Evolutionary conservation across 1,140 invertebrate species (phyloP), one percentile per base, ranked within the genome.

Genomic region (Lethrus apterus): DNA sequence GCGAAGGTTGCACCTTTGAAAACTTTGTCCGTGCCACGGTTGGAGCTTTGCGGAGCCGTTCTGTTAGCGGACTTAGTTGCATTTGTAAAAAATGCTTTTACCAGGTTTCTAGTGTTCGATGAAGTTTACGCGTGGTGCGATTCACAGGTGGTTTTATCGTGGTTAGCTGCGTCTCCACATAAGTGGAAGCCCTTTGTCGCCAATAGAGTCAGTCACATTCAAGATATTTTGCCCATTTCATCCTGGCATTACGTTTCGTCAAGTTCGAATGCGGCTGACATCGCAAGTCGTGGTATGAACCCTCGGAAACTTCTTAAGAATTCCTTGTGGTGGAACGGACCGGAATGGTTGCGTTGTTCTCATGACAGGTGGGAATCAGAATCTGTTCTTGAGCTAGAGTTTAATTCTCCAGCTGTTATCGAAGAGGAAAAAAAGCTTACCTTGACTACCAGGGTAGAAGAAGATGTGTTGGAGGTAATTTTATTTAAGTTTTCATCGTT

Each of bases 1-100:
- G 50, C 60, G 29, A 53, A 62, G 41, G 66, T 72, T 2, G 59
- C 69, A 20, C 69, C 70, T 24, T 29, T 68, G 0, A 70, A 70
- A 15, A 10, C n/a, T n/a, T 8, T 40, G 17, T 19, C 36, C 11
- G 7, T 40, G n/a, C 36, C 36, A 19, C 18, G 36, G 14, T 14
- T 40, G 14, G 36, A 40, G 21, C 14, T 42, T n/a, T 42, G 20
- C 11, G 20, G 18, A 24, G 38, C 23, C 7, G 14, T 42, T 9
- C 8, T 42, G 10, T n/a, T 18, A 20, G 10, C 17, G 4, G 14
- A 23, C 15, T 15, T 38, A 15, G 17, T 18, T 7, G 20, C 15
- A 7, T 9, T 18, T 18, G 13, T 38, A 11, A 23, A 19, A 15
- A 19, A 19, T n/a, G 19, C 19, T 18, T 15, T 38, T 8, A 38